Percentiles rank a stretch among this genome's conserved stretches.
Evolutionary conservation across 1,140 invertebrate species (phyloP).

Genomic region (Oscheius sp.): DNA sequence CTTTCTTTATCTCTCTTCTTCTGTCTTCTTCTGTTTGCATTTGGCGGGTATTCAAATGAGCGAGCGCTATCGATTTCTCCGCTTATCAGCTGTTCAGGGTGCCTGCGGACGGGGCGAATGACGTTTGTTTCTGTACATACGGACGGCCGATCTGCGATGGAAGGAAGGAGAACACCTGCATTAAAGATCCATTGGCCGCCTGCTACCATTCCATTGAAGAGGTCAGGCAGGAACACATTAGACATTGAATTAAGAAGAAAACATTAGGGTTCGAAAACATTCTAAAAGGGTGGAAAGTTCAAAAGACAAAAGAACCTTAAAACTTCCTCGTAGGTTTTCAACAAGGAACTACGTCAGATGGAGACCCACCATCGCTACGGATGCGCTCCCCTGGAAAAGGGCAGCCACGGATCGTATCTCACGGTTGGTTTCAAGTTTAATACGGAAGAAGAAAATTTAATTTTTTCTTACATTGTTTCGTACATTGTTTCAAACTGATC

Average conservation of each 20-base stretch:
- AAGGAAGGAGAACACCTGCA: slow-evolving; percentile 23
- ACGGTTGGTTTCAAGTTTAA: slow-evolving; percentile 10
- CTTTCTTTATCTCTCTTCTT: no score
- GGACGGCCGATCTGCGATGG: slow-evolving; percentile 30
- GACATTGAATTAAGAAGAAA: background rate
- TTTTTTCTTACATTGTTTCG: no score
- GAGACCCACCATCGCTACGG: slow-evolving; percentile 37
- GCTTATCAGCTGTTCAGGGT: no score
- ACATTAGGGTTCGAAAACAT: background rate
- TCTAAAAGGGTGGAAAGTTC: background rate
- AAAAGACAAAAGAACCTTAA: background rate
- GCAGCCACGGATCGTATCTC: slow-evolving; percentile 31
- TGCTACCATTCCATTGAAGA: slow-evolving; percentile 39
- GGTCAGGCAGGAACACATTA: background rate
- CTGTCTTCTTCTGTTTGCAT: background rate
- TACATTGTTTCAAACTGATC: no score
- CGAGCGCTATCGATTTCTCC: no score
- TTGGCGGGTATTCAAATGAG: no score
- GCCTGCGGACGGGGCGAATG: no score
- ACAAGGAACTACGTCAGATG: slow-evolving; percentile 25
- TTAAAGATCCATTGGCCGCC: slow-evolving; percentile 30
- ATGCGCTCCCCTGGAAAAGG: slow-evolving; percentile 35
- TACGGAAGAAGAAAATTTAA: no score
- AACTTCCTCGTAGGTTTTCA: slow-evolving; percentile 27
- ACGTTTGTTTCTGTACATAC: slow-evolving; percentile 34